phyloP scores from a whole-genome alignment of 2,113 vertebrate species.

The Cygnus buccinator region DNA sequence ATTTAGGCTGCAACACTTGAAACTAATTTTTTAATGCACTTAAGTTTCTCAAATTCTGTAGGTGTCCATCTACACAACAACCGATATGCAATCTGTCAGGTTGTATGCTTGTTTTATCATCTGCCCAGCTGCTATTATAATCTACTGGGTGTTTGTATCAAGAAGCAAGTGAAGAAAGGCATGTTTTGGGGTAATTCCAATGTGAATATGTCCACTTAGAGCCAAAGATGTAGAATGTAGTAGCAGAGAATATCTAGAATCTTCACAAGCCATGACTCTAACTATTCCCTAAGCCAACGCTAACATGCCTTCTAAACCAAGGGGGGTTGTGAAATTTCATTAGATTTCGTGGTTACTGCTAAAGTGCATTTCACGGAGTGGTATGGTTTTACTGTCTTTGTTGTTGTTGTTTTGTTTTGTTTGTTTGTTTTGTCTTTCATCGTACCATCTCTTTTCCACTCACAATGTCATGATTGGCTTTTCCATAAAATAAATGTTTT shows the following conservation, averaged over 20 bases:
- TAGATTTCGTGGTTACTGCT: neutral
- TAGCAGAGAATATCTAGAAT: neutral
- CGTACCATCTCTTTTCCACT: neutral
- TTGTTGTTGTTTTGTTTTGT: too few species aligned
- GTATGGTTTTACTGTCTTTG: neutral
- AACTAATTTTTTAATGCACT: neutral
- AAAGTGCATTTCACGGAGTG: neutral
- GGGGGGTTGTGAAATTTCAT: neutral
- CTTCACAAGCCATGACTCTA: neutral
- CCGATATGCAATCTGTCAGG: neutral
- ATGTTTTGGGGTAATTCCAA: neutral
- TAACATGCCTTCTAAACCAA: neutral
- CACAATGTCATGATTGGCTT: rapidly evolving
- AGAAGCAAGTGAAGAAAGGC: neutral
- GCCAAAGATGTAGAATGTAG: neutral
- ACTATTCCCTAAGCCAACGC: neutral
- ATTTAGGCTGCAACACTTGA: neutral
- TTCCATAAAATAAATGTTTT: neutral
- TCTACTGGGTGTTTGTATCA: neutral
- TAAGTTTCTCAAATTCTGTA: neutral
- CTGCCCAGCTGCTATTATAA: neutral
- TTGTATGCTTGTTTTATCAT: neutral
- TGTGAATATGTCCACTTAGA: neutral
- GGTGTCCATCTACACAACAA: neutral
- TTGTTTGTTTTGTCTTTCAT: neutral